Conservation (phyloP, 2,888 invertebrate genomes). For the Prenolepis imparis region DNA sequence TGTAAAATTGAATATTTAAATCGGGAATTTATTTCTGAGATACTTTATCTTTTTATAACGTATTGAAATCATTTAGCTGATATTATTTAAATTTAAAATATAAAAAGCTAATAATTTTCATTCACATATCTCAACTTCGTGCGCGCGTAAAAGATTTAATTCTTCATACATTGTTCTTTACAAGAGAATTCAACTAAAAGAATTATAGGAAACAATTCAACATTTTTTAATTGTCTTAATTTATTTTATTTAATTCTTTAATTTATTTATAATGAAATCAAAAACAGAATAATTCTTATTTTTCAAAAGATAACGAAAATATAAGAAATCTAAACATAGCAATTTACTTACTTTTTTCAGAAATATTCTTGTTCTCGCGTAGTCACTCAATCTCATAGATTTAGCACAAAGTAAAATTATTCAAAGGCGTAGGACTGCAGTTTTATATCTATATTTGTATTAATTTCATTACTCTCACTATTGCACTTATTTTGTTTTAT, state of each 20-base stretch:
- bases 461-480: background rate
- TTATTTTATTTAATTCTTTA: background rate
- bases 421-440: background rate
- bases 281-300: background rate
- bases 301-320: background rate
- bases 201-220: background rate
- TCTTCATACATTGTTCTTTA: background rate
- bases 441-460: background rate
- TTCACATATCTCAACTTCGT: slow-evolving; percentile 1
- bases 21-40: background rate
- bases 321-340: background rate
- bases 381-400: background rate
- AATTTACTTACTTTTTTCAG: background rate
- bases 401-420: background rate
- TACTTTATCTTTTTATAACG: background rate
- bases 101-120: background rate
- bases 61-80: background rate
- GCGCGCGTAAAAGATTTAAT: background rate
- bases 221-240: background rate
- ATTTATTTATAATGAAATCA: background rate
- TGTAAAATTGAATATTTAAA: background rate
- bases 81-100: background rate
- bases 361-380: background rate
- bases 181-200: background rate
- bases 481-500: background rate